A percentile compares a stretch with the other conserved stretches of the same genome.
These are phyloP conservation scores for Heliothis virescens DNA, from an alignment of 1,140 invertebrate genomes.

Conservation along the genomic window DNA sequence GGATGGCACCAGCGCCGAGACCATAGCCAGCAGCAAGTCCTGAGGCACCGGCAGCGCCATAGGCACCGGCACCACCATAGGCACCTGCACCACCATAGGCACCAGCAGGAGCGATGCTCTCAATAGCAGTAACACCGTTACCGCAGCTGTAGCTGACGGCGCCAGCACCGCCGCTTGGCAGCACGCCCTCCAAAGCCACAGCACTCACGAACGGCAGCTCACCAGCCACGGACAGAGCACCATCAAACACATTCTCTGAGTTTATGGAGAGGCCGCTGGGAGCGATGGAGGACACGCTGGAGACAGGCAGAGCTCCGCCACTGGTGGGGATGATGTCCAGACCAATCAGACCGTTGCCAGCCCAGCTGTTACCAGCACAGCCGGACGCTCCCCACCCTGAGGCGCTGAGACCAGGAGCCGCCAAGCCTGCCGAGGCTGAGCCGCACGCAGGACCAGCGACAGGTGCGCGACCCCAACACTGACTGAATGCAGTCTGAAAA, in stretches of 20 bases:
- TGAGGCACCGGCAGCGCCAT: no score
- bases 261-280: constrained; percentile 57
- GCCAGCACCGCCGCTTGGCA: no score
- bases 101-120: no score
- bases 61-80: no score
- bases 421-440: background rate
- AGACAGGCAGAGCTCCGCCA: constrained; percentile 59
- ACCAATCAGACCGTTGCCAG: background rate
- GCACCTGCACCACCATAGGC: no score
- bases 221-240: constrained; percentile 57
- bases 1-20: constrained; percentile 39
- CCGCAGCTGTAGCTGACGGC: no score
- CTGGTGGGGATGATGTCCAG: constrained; percentile 24
- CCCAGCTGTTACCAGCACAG: background rate
- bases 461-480: constrained; percentile 6
- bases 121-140: no score
- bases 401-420: no score
- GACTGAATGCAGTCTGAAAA: constrained; percentile 50
- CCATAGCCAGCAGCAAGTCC: no score
- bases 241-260: constrained; percentile 63
- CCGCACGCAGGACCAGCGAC: background rate
- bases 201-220: constrained; percentile 62
- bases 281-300: constrained; percentile 55
- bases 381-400: no score
- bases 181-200: constrained; percentile 63